Base-by-base conservation (phyloP, 1,140 invertebrate species). In the Homarus americanus region DNA sequence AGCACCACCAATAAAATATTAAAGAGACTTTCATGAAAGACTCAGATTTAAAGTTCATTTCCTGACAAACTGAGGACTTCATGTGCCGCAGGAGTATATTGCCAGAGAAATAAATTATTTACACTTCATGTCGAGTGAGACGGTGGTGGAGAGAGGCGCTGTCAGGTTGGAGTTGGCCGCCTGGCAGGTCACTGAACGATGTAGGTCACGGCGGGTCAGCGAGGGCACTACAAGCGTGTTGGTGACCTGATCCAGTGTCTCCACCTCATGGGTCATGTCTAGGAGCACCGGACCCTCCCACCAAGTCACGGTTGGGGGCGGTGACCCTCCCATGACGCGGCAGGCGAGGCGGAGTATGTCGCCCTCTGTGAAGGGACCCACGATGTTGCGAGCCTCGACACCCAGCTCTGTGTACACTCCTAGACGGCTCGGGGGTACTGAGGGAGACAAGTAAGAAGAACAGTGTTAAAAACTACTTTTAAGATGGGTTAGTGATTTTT, bases 151-250 rank as follows among this genome's bases (percentile, higher is more conserved):
- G 1, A 32, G 32, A 0, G 93, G 91, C n/a, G 86, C 75, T 17
- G 93, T 93, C 38, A 94, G 89, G 75, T 94, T 93, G 32, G 93
- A 93, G 73, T 94, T 94, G 2, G 92, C 90, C 0, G 93, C 93
- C 84, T 93, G 93, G 85, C 94, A 94, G 12, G 93, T 93, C 17
- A 93, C 76, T 32, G 79, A 85, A 5, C 91, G 85, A 40, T 93
- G 85, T 34, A 94, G 91, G 76, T 94, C 93, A 7, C 92, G 84
- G n/a, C 94, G 84, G 15, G 91, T 91, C 32, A 94, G 83, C 24
- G 66, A 32, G 1, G 90, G 79, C 40, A 94, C 87, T n/a, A 93
- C 53, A 36, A 94, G 24, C 17, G 69, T 78, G 34, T 91, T 91
- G 4, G 32, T 72, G 15, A 69, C 79, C 20, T 84, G 36, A 24